phyloP scores from a whole-genome alignment of 2,797 vertebrate species.

The Tauraco hartlaubi region DNA sequence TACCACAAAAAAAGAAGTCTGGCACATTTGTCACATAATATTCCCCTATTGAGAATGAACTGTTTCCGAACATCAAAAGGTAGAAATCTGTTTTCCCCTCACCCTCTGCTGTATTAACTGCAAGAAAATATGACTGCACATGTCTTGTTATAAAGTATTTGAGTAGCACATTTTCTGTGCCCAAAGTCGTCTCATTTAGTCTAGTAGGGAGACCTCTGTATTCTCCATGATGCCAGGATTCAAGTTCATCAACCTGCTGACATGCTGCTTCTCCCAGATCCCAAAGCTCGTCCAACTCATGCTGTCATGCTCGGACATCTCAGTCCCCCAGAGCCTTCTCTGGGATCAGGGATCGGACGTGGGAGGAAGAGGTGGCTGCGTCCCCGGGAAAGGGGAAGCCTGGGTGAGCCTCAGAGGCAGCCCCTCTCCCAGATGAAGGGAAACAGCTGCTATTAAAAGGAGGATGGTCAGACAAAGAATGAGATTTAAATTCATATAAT shows the following conservation, averaged over 20 bases:
- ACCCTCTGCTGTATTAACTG: not conserved
- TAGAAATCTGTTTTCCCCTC: constrained; percentile 42
- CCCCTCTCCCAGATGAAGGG: not conserved
- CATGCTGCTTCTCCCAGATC: not conserved
- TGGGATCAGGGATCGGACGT: not conserved
- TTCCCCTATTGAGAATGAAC: constrained; percentile 61
- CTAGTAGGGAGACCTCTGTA: not conserved
- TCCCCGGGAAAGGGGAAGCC: not conserved
- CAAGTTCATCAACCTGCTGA: not conserved
- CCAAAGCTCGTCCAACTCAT: not conserved
- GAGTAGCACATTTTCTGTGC: not conserved
- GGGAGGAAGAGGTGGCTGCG: not conserved
- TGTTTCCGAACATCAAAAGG: constrained; percentile 65
- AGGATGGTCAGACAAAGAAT: constrained; percentile 64
- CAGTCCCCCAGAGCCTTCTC: not conserved
- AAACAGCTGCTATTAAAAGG: constrained; percentile 20
- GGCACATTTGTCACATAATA: constrained; percentile 71
- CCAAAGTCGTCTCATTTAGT: accelerated
- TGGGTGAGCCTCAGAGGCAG: not conserved
- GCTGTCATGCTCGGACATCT: not conserved
- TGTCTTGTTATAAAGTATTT: not conserved
- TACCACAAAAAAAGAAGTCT: constrained; percentile 68
- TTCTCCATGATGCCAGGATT: not conserved
- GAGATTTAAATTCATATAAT: constrained; percentile 56
- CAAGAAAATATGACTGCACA: not conserved